A percentile compares a stretch with the other conserved stretches of the same genome.
Conservation (phyloP, 2,797 vertebrate genomes). For the Tinamus major region DNA sequence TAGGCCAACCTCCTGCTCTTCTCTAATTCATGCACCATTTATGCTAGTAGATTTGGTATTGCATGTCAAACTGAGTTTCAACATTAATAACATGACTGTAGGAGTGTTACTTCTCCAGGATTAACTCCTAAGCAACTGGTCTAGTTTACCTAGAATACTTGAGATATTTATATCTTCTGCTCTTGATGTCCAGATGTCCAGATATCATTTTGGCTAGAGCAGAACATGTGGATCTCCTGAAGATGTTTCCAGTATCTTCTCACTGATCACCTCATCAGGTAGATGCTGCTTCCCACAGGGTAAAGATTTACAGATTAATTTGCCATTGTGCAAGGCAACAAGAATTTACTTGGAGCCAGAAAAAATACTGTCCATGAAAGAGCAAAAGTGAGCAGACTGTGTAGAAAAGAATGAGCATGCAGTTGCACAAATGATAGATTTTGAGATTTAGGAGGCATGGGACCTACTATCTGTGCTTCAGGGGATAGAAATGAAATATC, state of each 20-base stretch:
- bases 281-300: neutral
- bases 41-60: neutral
- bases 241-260: neutral
- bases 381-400: neutral
- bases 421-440: neutral
- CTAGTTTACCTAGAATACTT: neutral
- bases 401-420: neutral
- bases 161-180: neutral
- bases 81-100: neutral
- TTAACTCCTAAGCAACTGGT: neutral
- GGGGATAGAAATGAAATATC: neutral
- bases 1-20: neutral
- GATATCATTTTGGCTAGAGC: neutral
- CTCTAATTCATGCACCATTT: neutral
- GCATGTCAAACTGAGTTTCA: neutral
- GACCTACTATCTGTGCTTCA: neutral
- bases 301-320: neutral
- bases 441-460: neutral
- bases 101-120: neutral
- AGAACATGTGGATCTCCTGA: slow-evolving; percentile 12
- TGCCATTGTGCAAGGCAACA: neutral
- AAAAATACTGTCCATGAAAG: neutral
- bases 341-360: neutral
- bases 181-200: neutral
- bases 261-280: neutral